These are phyloP conservation scores for Merluccius polli DNA, from an alignment of 2,797 vertebrate species.

Conservation along the genomic window DNA sequence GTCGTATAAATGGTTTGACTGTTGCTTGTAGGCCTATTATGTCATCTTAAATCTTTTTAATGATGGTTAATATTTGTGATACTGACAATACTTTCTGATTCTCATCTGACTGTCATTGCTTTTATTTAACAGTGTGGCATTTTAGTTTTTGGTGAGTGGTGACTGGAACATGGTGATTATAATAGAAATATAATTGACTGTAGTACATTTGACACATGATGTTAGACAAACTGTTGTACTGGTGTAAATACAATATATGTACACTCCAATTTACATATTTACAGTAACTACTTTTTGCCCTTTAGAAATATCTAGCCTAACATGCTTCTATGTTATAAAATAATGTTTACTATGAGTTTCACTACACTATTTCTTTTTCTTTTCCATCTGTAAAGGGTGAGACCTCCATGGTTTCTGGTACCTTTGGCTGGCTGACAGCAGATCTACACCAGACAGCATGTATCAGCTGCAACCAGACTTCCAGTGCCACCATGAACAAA, in stretches of 20 bases:
- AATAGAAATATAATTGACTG: not conserved
- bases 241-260: too few relatives aligned
- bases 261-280: not conserved
- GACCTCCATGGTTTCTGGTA: not conserved
- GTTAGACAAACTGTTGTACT: too few relatives aligned
- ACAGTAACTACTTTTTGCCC: not conserved
- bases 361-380: not conserved
- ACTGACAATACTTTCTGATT: not conserved
- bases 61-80: not conserved
- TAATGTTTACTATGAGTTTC: not conserved
- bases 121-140: too few relatives aligned
- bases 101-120: too few relatives aligned
- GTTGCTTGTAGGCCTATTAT: not conserved
- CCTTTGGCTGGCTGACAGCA: conserved; percentile 13
- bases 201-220: too few relatives aligned
- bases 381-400: not conserved
- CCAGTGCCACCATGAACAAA: conserved; percentile 19
- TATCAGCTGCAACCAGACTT: conserved; percentile 22
- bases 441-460: conserved; percentile 4
- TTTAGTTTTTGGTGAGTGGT: too few relatives aligned
- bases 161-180: too few relatives aligned
- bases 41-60: not conserved
- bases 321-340: not conserved
- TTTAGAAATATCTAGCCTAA: not conserved
- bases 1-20: not conserved